These are phyloP conservation scores for Coturnix japonica DNA, from an alignment of 2,113 vertebrate species.

Conservation along the genomic window DNA sequence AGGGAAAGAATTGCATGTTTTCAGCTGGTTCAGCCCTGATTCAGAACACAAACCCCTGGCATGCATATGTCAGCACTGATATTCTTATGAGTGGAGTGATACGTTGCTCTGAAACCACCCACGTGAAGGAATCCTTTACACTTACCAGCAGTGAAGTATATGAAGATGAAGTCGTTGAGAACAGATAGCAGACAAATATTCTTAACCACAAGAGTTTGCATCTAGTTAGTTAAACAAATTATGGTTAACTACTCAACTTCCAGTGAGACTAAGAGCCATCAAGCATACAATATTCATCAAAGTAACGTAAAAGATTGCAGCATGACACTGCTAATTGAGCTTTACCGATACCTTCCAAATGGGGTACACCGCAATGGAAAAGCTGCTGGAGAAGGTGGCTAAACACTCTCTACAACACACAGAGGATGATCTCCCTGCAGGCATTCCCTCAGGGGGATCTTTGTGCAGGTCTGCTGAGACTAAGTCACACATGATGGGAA, in stretches of 20 bases:
- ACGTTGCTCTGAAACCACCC: not conserved
- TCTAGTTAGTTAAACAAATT: not conserved
- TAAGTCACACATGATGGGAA: not conserved
- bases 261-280: not conserved
- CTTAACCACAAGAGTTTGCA: not conserved
- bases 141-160: not conserved
- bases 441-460: not conserved
- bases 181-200: not conserved
- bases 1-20: not conserved
- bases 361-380: not conserved
- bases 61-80: fast-evolving
- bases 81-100: not conserved
- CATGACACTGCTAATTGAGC: not conserved
- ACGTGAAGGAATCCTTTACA: not conserved
- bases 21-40: not conserved
- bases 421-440: not conserved
- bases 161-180: not conserved
- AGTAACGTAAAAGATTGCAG: not conserved
- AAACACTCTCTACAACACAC: not conserved
- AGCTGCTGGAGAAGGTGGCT: not conserved
- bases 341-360: not conserved
- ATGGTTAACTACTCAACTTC: not conserved
- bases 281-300: not conserved
- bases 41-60: not conserved
- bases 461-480: not conserved